Conservation (phyloP, 2,888 invertebrate genomes). For the Eupithecia insigniata region DNA sequence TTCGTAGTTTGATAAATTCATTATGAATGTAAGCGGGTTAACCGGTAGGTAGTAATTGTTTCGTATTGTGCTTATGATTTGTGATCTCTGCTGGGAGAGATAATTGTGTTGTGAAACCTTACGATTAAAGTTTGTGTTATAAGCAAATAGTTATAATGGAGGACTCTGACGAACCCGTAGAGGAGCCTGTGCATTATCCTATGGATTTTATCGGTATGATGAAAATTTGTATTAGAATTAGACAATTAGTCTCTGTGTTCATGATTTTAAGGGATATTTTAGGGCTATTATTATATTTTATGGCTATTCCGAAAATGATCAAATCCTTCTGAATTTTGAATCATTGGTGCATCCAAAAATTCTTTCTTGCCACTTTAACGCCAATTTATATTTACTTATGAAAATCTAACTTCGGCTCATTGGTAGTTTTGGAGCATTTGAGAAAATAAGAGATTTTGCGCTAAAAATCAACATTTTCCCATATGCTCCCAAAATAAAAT, state of each 20-base stretch:
- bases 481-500: too few relatives aligned
- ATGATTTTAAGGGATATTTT: too few relatives aligned
- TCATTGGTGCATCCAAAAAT: too few relatives aligned
- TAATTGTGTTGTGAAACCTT: not conserved
- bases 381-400: too few relatives aligned
- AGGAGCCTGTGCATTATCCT: conserved; percentile 6
- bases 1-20: too few relatives aligned
- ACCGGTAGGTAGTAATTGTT: not conserved
- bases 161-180: conserved; percentile 9
- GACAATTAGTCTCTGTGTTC: not conserved
- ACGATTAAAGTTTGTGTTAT: not conserved
- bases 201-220: conserved; percentile 10
- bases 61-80: not conserved
- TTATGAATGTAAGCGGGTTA: too few relatives aligned
- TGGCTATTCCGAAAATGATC: not conserved
- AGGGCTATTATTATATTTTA: too few relatives aligned
- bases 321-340: not conserved
- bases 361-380: too few relatives aligned
- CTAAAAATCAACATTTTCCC: too few relatives aligned
- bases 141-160: conserved; percentile 15
- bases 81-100: not conserved
- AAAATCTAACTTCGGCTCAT: too few relatives aligned
- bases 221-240: not conserved
- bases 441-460: too few relatives aligned
- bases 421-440: too few relatives aligned